Base-by-base conservation (phyloP, 2,113 vertebrate species). In the Corythornis cristatus region DNA sequence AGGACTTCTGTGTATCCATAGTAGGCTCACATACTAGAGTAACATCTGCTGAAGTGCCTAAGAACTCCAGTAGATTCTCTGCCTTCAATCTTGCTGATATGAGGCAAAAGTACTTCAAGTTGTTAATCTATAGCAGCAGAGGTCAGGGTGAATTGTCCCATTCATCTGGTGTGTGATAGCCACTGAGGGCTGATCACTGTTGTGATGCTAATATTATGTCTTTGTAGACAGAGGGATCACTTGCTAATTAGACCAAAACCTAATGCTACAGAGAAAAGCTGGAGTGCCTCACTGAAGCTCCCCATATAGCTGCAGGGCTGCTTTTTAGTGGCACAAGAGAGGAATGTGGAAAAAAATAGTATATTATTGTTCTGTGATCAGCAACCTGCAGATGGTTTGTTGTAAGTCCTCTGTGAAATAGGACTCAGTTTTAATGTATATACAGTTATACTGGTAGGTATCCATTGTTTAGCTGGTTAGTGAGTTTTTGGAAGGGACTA, bases 281-380 rank as follows among this genome's bases (percentile, higher is more conserved):
- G 33, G 28, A 70, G 46, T 80, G 37, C 48, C 25, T 84, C 11
- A 35, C 33, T 45, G 73, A 35, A 76, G 17, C 62, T 92, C 80
- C 28, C n/a, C 1, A 0, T 31, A 6, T 8, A 72, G 40, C 35
- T 79, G 11, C 0, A 0, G 14, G 29, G 31, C 43, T 50, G 37
- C 56, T 87, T 62, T 81, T 53, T 65, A 79, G 25, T 35, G 37
- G 29, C 37, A 13, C 18, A 35, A 48, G 40, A 40, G 73, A 71
- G 26, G n/a, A 31, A 53, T 65, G 79, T 80, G 50, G 60, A 62
- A 19, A 4, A 33, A 37, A 70, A 28, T 62, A 29, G 42, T 43
- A 18, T 40, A 20, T 21, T 23, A 45, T 45, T 8, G 6, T 50
- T 54, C n/a, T 62, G 46, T 54, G 75, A 46, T 23, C 66, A 79